These are phyloP conservation scores for Lepeophtheirus nordmannii DNA, from an alignment of 2,888 invertebrate species.

Conservation along the genomic window DNA sequence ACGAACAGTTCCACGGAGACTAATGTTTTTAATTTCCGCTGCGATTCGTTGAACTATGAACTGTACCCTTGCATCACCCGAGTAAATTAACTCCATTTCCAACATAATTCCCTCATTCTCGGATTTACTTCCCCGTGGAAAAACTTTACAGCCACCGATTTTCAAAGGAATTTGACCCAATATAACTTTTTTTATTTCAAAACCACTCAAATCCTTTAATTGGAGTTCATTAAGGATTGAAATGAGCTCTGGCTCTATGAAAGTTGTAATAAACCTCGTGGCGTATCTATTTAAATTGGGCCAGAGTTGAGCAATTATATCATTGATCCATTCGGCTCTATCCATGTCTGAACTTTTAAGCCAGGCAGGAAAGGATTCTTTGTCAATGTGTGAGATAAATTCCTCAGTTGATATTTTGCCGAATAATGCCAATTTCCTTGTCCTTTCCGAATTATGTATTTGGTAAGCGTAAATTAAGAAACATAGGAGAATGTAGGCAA, in stretches of 20 bases:
- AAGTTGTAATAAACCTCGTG: background rate
- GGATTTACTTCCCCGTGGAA: background rate
- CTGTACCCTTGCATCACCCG: constrained; percentile 7
- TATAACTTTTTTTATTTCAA: background rate
- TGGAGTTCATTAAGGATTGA: constrained; percentile 1
- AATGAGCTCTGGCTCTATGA: constrained; percentile 2
- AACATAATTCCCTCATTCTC: constrained; percentile 12
- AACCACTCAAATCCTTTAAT: constrained; percentile 4
- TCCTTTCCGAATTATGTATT: background rate
- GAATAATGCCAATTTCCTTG: background rate
- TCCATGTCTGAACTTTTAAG: background rate
- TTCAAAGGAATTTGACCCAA: constrained; percentile 1
- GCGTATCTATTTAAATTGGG: constrained; percentile 4
- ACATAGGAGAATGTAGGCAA: background rate
- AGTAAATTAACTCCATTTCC: constrained; percentile 5
- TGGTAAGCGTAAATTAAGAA: background rate
- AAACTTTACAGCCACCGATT: constrained; percentile 7
- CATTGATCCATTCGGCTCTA: constrained; percentile 17
- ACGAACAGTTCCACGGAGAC: constrained; percentile 9
- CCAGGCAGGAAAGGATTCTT: constrained; percentile 6
- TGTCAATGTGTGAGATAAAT: background rate
- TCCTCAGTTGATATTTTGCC: background rate
- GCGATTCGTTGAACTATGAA: constrained; percentile 11
- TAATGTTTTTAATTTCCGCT: constrained; percentile 10
- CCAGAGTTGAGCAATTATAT: constrained; percentile 12